phyloP scores from a whole-genome alignment of 1,140 invertebrate genomes.

The Adoxophyes honmai region DNA sequence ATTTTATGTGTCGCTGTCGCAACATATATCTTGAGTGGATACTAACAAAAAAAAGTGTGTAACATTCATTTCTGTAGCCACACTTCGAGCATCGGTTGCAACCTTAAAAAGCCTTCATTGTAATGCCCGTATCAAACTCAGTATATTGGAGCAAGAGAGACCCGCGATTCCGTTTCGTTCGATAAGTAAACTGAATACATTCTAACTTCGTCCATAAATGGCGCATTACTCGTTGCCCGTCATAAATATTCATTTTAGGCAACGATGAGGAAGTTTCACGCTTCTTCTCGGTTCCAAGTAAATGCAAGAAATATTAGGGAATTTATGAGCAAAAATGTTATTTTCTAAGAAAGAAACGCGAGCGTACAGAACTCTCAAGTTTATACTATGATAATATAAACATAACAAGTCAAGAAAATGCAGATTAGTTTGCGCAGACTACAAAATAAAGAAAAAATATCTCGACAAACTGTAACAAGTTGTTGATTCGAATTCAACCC shows the following conservation, averaged over 20 bases:
- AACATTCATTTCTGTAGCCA: no score
- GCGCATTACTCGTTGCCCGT: constrained; percentile 59
- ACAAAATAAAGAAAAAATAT: no score
- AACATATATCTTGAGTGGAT: no score
- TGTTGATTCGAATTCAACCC: no score
- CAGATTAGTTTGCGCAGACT: no score
- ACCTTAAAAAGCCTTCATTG: no score
- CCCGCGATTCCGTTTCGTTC: constrained; percentile 33
- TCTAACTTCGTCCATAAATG: constrained; percentile 67
- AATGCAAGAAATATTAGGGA: constrained; percentile 68
- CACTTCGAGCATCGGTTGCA: no score
- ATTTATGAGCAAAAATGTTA: constrained; percentile 71
- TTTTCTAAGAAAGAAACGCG: constrained; percentile 38
- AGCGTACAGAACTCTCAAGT: constrained; percentile 11
- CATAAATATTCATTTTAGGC: constrained; percentile 75
- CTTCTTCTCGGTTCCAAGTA: constrained; percentile 54
- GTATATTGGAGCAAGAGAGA: background rate
- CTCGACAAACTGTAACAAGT: no score
- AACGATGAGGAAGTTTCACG: constrained; percentile 65
- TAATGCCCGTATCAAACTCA: no score
- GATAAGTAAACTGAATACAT: constrained; percentile 56
- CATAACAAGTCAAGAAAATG: no score
- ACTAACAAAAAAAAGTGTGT: no score
- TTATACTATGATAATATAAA: constrained; percentile 16
- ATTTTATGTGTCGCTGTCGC: no score